These are phyloP conservation scores for Cervus canadensis DNA, from an alignment of 2,113 vertebrate species.

Conservation along the genomic window DNA sequence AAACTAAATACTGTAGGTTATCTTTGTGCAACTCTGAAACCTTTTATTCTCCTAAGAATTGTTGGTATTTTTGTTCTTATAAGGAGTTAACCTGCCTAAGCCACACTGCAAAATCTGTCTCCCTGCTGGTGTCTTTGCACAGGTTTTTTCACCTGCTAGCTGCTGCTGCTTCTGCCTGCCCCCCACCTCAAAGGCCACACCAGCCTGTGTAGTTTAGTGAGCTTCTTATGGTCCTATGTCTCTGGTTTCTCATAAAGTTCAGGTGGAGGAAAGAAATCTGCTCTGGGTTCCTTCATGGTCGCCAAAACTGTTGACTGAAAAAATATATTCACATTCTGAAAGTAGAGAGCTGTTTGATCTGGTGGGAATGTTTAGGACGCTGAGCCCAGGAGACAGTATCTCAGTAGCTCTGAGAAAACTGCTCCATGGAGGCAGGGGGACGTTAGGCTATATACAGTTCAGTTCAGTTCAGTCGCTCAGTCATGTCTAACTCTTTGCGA, in stretches of 20 bases:
- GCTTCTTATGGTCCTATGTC: neutral
- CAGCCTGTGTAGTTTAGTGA: neutral
- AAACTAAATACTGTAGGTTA: neutral
- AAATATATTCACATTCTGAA: neutral
- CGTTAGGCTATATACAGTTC: neutral
- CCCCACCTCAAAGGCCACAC: neutral
- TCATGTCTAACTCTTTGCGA: too few relatives aligned
- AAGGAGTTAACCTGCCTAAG: neutral
- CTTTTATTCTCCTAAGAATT: neutral
- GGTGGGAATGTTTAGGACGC: neutral
- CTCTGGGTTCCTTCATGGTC: neutral
- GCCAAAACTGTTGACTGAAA: neutral
- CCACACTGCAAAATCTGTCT: neutral
- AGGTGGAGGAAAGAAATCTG: neutral
- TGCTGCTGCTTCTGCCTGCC: neutral
- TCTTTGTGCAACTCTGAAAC: neutral
- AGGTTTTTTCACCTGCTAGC: neutral
- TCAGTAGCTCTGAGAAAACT: neutral
- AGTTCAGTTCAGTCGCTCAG: too few relatives aligned
- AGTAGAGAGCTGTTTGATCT: neutral
- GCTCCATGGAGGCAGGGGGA: neutral
- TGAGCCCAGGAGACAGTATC: neutral
- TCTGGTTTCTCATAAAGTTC: neutral
- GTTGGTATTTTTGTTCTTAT: neutral
- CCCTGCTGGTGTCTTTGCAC: neutral